A percentile compares a stretch with the other conserved stretches of the same genome.
Conservation (phyloP, 1,140 invertebrate genomes). For the Drosophila malerkotliana region DNA sequence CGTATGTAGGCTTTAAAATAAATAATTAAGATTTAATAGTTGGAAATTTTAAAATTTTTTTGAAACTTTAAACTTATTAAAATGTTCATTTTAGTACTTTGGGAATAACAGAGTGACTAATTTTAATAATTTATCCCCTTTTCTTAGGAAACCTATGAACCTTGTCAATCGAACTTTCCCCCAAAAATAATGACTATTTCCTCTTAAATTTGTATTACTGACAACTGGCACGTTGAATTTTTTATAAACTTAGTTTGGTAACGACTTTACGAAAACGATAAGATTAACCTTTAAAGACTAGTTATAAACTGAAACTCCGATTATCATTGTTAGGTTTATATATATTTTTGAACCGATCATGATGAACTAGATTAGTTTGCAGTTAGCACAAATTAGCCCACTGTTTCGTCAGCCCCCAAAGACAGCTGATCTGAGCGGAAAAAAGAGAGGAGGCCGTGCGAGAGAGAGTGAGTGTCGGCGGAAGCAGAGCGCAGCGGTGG, state of each 20-base stretch:
- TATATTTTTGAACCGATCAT: not conserved
- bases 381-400: not conserved
- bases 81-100: too few species aligned
- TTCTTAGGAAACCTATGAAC: too few species aligned
- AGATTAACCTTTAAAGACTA: not conserved
- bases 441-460: not conserved
- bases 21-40: too few species aligned
- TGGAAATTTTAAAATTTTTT: too few species aligned
- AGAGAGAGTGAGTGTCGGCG: slow-evolving; percentile 8
- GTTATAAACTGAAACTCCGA: too few species aligned
- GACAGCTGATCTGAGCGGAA: not conserved
- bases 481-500: slow-evolving; percentile 15
- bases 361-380: slow-evolving; percentile 1
- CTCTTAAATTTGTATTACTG: not conserved
- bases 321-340: not conserved
- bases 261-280: not conserved
- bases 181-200: too few species aligned
- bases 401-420: slow-evolving; percentile 15
- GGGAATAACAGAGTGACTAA: too few species aligned
- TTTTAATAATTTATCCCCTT: too few species aligned
- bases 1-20: too few species aligned
- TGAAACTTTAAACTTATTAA: too few species aligned
- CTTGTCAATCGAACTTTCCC: too few species aligned
- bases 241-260: not conserved
- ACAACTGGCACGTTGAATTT: not conserved